These are phyloP conservation scores for Strigamia transsilvanica DNA, from an alignment of 2,888 invertebrate species.

Conservation along the genomic window DNA sequence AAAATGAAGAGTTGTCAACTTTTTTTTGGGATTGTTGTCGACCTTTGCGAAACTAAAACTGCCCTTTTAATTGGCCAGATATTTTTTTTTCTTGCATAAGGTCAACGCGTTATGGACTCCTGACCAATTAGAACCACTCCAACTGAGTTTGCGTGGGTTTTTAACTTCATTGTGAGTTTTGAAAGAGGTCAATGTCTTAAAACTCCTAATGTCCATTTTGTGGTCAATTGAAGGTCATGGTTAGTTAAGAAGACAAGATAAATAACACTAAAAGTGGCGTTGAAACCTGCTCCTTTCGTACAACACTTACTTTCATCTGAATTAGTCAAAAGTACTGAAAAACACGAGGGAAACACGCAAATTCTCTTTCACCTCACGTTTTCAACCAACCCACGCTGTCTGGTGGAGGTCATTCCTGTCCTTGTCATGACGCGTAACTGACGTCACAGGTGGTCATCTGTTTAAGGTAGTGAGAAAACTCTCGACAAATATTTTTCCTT, in stretches of 20 bases:
- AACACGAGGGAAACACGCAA: slow-evolving; percentile 11
- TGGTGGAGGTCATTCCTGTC: slow-evolving; percentile 49
- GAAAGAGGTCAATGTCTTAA: slow-evolving; percentile 38
- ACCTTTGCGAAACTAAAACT: slow-evolving; percentile 9
- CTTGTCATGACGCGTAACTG: slow-evolving; percentile 40
- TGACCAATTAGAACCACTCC: slow-evolving; percentile 28
- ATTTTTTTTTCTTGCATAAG: slow-evolving; percentile 23
- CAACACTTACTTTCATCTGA: neutral
- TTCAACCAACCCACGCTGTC: slow-evolving; percentile 37
- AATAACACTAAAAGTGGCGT: neutral
- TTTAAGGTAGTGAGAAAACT: neutral
- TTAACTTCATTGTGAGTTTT: slow-evolving; percentile 33
- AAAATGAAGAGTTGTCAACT: slow-evolving; percentile 30
- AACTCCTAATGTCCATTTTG: slow-evolving; percentile 25
- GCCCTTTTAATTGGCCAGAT: slow-evolving; percentile 27
- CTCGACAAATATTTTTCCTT: slow-evolving; percentile 11
- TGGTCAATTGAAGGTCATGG: slow-evolving; percentile 40
- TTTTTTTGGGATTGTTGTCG: slow-evolving; percentile 27
- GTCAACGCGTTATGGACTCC: slow-evolving; percentile 21
- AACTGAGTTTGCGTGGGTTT: slow-evolving; percentile 28
- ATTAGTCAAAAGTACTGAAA: neutral
- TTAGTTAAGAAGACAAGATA: slow-evolving; percentile 10
- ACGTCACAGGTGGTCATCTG: slow-evolving; percentile 40
- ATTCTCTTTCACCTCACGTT: slow-evolving; percentile 17
- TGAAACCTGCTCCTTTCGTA: neutral